Evolutionary conservation across 1,140 invertebrate species (phyloP).

Genomic region (Drosophila pachea): DNA sequence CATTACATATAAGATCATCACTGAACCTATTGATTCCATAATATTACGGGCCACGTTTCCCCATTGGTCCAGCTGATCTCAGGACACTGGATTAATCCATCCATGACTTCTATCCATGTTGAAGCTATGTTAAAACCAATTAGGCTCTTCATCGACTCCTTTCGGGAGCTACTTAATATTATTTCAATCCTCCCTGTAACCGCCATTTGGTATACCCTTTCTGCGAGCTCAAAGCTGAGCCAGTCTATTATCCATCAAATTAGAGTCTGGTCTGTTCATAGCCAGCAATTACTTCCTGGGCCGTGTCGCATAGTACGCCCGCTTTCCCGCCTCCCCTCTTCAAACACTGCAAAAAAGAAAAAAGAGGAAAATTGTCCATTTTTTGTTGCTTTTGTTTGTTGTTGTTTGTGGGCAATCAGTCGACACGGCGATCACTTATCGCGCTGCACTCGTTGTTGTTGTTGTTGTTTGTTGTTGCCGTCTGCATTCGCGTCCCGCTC

Average conservation of each 20-base stretch:
- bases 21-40: too few relatives aligned
- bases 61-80: too few relatives aligned
- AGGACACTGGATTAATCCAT: too few relatives aligned
- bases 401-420: conserved; percentile 65
- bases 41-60: too few relatives aligned
- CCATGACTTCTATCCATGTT: too few relatives aligned
- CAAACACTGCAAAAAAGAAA: conserved; percentile 16
- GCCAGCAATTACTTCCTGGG: conserved; percentile 23
- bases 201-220: too few relatives aligned
- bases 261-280: conserved; percentile 6
- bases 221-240: neutral
- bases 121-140: too few relatives aligned
- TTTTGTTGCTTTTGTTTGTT: conserved; percentile 17
- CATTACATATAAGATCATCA: too few relatives aligned
- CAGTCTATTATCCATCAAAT: conserved; percentile 6
- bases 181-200: too few relatives aligned
- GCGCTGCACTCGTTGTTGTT: conserved; percentile 42
- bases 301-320: too few relatives aligned
- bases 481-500: conserved; percentile 63
- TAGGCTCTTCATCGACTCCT: too few relatives aligned
- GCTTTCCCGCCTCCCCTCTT: neutral
- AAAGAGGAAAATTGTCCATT: conserved; percentile 17
- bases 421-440: conserved; percentile 73
- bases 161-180: too few relatives aligned
- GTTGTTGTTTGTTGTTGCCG: conserved; percentile 46